These are phyloP conservation scores for Drosophila pruinosa DNA, from an alignment of 1,140 invertebrate genomes.

Conservation along the genomic window DNA sequence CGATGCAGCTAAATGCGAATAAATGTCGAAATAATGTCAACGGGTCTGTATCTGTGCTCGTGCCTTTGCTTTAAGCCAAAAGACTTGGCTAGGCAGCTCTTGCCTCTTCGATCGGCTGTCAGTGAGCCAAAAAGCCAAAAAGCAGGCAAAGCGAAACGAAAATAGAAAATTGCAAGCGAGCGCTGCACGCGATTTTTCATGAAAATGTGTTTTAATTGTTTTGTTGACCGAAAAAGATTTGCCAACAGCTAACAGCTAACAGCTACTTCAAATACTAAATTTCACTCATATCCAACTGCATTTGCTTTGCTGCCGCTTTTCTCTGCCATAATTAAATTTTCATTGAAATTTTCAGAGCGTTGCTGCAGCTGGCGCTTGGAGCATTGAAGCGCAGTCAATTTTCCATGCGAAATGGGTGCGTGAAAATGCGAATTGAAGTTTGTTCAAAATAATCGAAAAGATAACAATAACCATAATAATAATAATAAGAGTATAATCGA, in stretches of 20 bases:
- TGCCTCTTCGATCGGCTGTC: slow-evolving; percentile 3
- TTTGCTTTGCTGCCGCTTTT: slow-evolving; percentile 19
- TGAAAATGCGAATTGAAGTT: background rate
- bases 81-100: too few species aligned
- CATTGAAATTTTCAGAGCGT: slow-evolving; percentile 63
- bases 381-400: slow-evolving; percentile 33
- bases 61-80: too few species aligned
- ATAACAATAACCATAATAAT: background rate
- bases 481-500: slow-evolving; percentile 28
- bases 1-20: slow-evolving; percentile 44
- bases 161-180: slow-evolving; percentile 65
- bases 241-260: too few species aligned
- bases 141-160: slow-evolving; percentile 60
- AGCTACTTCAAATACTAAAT: slow-evolving; percentile 51
- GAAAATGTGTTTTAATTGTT: slow-evolving; percentile 72
- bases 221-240: slow-evolving; percentile 31
- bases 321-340: slow-evolving; percentile 54
- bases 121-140: slow-evolving; percentile 60
- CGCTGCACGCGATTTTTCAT: slow-evolving; percentile 60
- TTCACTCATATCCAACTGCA: slow-evolving; percentile 47
- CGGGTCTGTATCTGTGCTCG: too few species aligned
- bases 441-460: background rate
- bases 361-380: slow-evolving; percentile 33
- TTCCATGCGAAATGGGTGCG: slow-evolving; percentile 6
- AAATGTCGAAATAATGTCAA: slow-evolving; percentile 80